These are phyloP conservation scores for Manis pentadactyla DNA, from an alignment of 2,797 vertebrate genomes.

Conservation along the genomic window DNA sequence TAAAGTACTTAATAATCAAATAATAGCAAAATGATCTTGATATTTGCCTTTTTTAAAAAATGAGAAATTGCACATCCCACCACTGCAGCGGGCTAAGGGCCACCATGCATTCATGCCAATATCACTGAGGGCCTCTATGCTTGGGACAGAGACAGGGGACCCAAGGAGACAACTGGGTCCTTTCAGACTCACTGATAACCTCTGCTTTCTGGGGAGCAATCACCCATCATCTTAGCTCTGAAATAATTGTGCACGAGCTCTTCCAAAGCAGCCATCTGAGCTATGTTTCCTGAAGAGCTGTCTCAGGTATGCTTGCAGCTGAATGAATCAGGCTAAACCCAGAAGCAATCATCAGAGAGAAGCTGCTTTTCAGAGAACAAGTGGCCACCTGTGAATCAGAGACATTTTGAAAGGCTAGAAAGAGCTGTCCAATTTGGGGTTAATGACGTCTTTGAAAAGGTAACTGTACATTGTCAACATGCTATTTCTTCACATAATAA, in stretches of 20 bases:
- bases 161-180: neutral
- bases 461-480: slow-evolving; percentile 42
- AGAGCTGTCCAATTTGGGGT: slow-evolving; percentile 46
- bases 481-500: slow-evolving; percentile 32
- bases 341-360: slow-evolving; percentile 45
- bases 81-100: neutral
- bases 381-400: slow-evolving; percentile 12
- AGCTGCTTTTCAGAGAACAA: slow-evolving; percentile 58
- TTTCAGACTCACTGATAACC: neutral
- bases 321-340: neutral
- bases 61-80: neutral
- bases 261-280: neutral
- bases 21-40: neutral
- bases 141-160: neutral
- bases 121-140: neutral
- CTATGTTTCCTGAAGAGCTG: slow-evolving; percentile 28
- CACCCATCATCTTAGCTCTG: slow-evolving; percentile 30
- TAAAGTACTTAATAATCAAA: neutral
- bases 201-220: neutral
- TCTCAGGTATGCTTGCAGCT: slow-evolving; percentile 40
- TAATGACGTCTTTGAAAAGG: slow-evolving; percentile 64
- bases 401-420: slow-evolving; percentile 55
- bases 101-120: accelerated
- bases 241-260: slow-evolving; percentile 30
- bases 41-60: neutral